Evolutionary conservation across 2,888 invertebrate genomes (phyloP), one percentile per base, ranked within the genome.

Genomic region (Nomada lathburiana): DNA sequence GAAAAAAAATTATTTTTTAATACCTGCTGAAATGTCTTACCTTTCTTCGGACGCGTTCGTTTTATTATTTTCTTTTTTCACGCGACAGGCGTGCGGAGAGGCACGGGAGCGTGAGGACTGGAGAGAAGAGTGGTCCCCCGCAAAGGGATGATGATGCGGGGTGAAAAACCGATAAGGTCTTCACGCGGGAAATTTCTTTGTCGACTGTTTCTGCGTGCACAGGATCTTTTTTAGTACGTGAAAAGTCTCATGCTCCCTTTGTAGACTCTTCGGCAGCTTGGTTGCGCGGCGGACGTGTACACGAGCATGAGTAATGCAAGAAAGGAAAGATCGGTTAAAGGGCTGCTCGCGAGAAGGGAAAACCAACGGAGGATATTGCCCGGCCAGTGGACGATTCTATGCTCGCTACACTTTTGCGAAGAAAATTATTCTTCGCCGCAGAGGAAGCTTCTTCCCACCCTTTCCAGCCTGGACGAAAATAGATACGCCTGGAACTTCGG

Each of bases 81-180:
- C 57, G 55, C 62, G 23, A 29, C 69, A 69, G 53, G 72, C 69
- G 75, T 68, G 57, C 26, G 60, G 64, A 62, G 74, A 82, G 59
- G 47, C 68, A 78, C 73, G 72, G 76, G 83, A 83, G 83, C 84
- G 83, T 83, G 80, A 82, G 72, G 68, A 82, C 75, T 71, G 52
- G 42, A 78, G 78, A 77, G 64, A 76, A 63, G 71, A 59, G 57
- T 13, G 16, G 44, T 29, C 62, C 65, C 67, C 62, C 57, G 83
- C 68, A 82, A 76, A 82, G 82, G 82, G 83, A 83, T 74, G 83
- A 83, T 74, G 78, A 65, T 73, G 75, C 71, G 68, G 76, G 69
- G 83, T 74, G 82, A 82, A 83, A 83, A 83, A 78, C 83, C 83
- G 83, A 83, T 83, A 83, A 83, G 83, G 77, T 78, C 75, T 72